Percentiles rank a stretch among this genome's conserved stretches.
These are phyloP conservation scores for Calyptomena viridis DNA, from an alignment of 2,113 vertebrate genomes.

Conservation along the genomic window DNA sequence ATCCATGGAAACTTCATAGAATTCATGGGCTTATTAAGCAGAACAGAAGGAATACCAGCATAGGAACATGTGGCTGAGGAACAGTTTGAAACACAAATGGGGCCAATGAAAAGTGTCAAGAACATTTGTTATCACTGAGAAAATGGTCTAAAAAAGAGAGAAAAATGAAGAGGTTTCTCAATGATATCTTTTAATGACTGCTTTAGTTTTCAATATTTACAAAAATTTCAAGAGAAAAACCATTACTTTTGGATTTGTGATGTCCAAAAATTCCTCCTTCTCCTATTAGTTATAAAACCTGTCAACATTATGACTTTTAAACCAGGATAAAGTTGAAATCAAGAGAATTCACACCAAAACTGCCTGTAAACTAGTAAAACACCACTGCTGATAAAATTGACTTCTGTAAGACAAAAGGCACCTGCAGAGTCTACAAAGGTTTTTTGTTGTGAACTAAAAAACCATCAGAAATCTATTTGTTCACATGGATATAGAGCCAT, in stretches of 20 bases:
- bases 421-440: not conserved
- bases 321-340: not conserved
- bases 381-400: not conserved
- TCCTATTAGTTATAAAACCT: not conserved
- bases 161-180: not conserved
- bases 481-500: not conserved
- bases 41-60: not conserved
- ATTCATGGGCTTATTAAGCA: not conserved
- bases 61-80: not conserved
- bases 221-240: not conserved
- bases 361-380: not conserved
- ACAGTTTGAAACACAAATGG: not conserved
- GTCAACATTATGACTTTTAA: not conserved
- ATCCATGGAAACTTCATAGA: not conserved
- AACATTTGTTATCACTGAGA: not conserved
- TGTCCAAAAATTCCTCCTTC: not conserved
- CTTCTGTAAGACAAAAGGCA: not conserved
- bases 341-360: not conserved
- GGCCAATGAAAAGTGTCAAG: not conserved
- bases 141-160: not conserved
- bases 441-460: not conserved
- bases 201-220: not conserved
- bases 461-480: not conserved
- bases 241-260: not conserved
- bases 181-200: not conserved